phyloP scores from a whole-genome alignment of 2,888 invertebrate species.

The Ecliptopera silaceata region DNA sequence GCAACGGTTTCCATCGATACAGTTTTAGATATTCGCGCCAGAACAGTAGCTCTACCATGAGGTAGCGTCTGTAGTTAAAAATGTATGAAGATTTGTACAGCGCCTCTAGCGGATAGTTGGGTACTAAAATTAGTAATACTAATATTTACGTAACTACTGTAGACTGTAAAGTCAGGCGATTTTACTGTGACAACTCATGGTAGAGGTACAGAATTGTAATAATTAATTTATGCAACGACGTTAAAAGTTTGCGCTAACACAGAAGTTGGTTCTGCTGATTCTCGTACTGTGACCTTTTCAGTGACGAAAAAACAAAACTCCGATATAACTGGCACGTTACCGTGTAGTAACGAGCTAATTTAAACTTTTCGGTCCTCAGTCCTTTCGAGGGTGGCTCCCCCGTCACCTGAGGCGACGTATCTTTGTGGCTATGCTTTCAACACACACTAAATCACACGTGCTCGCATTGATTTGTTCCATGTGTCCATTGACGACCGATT shows the following conservation, averaged over 20 bases:
- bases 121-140: too few relatives aligned
- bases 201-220: constrained; percentile 54
- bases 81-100: too few relatives aligned
- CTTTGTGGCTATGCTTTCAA: constrained; percentile 66
- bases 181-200: too few relatives aligned
- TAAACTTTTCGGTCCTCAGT: constrained; percentile 79
- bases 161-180: too few relatives aligned
- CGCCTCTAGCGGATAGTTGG: too few relatives aligned
- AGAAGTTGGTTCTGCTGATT: constrained; percentile 61
- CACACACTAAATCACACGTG: constrained; percentile 54
- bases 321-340: constrained; percentile 68
- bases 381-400: constrained; percentile 65
- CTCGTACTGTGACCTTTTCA: constrained; percentile 59
- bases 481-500: too few relatives aligned
- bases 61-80: too few relatives aligned
- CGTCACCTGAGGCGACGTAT: constrained; percentile 74
- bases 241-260: constrained; percentile 62
- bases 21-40: too few relatives aligned
- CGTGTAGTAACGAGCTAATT: constrained; percentile 82
- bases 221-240: constrained; percentile 70
- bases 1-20: constrained; percentile 5
- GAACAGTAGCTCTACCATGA: too few relatives aligned
- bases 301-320: constrained; percentile 74
- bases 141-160: too few relatives aligned
- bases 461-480: constrained; percentile 34